Evolutionary conservation across 2,113 vertebrate genomes (phyloP).

Genomic region (Genyomyrus donnyi): DNA sequence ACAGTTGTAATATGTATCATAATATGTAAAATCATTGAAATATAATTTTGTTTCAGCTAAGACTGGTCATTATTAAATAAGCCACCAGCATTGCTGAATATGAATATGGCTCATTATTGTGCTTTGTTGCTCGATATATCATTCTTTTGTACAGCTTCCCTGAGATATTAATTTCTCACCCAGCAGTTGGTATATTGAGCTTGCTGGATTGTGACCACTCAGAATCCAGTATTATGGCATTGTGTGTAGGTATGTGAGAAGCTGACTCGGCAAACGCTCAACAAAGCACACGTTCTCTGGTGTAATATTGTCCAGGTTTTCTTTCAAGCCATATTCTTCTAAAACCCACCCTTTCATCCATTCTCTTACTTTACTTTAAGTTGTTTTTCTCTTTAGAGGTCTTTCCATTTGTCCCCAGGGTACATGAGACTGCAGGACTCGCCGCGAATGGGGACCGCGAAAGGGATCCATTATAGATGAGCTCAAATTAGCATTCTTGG

Average conservation of each 20-base stretch:
- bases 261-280: not conserved
- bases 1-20: not conserved
- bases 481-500: slow-evolving; percentile 39
- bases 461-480: slow-evolving; percentile 45
- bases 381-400: not conserved
- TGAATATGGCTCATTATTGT: not conserved
- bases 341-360: not conserved
- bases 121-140: not conserved
- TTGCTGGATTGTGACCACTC: not conserved
- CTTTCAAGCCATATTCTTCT: not conserved
- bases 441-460: slow-evolving; percentile 27
- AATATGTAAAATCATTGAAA: not conserved
- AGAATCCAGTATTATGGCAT: not conserved
- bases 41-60: not conserved
- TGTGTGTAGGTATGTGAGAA: not conserved
- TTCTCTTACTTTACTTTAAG: not conserved
- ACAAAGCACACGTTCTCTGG: not conserved
- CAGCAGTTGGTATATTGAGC: slow-evolving; percentile 6
- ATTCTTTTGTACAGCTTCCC: not conserved
- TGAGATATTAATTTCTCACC: not conserved
- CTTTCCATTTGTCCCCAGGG: slow-evolving; percentile 22
- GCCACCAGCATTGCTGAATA: not conserved
- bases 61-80: slow-evolving; percentile 1
- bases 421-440: slow-evolving; percentile 21
- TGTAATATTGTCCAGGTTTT: not conserved